Evolutionary conservation across 92 coral and sea anemone species (phyloP).

Genomic region (Siderastrea siderea): DNA sequence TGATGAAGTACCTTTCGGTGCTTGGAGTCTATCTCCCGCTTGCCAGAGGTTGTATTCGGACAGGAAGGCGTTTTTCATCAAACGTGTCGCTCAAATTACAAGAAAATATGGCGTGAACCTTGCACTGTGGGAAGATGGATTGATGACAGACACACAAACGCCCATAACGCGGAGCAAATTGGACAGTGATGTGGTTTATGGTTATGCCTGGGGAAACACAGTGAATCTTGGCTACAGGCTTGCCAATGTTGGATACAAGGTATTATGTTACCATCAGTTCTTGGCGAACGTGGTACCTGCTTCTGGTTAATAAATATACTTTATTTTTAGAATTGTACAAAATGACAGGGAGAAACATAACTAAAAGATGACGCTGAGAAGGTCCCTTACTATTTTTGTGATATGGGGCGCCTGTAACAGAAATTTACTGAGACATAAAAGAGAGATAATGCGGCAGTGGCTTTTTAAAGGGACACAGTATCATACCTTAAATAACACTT

Average conservation of each 20-base stretch:
- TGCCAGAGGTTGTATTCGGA: constrained; percentile 57
- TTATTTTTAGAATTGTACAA: no score
- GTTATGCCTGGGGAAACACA: constrained; percentile 75
- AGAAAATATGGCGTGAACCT: constrained; percentile 63
- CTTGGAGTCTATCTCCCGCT: constrained; percentile 85
- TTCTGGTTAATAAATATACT: constrained; percentile 8
- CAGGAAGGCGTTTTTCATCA: constrained; percentile 73
- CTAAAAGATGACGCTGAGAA: no score
- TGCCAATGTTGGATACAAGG: constrained; percentile 88
- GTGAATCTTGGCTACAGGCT: constrained; percentile 49
- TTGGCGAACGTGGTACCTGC: background rate
- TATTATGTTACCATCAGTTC: constrained; percentile 32
- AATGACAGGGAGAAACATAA: no score
- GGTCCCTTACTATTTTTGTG: no score
- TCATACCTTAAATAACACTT: no score
- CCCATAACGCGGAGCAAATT: constrained; percentile 32
- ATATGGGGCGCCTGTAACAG: no score
- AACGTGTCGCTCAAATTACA: constrained; percentile 69
- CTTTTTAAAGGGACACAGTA: no score
- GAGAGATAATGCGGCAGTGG: no score
- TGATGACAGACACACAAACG: constrained; percentile 19
- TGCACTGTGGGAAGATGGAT: constrained; percentile 89
- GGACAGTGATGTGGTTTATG: constrained; percentile 39
- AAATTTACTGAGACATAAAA: no score
- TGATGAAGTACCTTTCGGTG: constrained; percentile 88